Conservation (phyloP, 2,797 vertebrate species). For the Mus spretus region DNA sequence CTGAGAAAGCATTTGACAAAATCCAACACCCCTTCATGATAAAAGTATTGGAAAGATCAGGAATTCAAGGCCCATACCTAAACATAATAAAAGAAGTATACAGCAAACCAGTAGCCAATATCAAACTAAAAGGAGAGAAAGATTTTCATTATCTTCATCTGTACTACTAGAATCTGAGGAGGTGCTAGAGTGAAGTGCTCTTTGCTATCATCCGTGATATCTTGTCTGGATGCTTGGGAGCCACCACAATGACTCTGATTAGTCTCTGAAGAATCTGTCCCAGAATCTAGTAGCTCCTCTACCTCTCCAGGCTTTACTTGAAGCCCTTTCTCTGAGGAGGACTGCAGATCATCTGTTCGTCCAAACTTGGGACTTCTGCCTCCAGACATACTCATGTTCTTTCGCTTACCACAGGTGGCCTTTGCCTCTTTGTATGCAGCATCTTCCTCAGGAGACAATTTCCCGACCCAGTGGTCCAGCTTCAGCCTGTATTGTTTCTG, state of each 20-base stretch:
- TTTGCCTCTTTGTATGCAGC: conserved; percentile 94
- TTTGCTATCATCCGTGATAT: conserved; percentile 89
- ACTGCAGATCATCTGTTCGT: conserved; percentile 86
- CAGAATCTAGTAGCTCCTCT: too few relatives aligned
- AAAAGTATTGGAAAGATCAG: too few relatives aligned
- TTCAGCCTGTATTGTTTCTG: conserved; percentile 94
- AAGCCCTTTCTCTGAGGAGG: conserved; percentile 90
- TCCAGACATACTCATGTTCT: conserved; percentile 89
- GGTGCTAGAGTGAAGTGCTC: conserved; percentile 84
- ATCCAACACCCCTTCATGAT: too few relatives aligned
- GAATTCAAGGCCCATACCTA: too few relatives aligned
- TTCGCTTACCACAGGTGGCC: conserved; percentile 93
- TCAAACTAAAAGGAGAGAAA: conserved; percentile 83
- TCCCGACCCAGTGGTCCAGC: conserved; percentile 94
- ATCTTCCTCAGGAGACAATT: conserved; percentile 93
- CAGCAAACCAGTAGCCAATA: too few relatives aligned
- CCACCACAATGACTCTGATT: accelerated
- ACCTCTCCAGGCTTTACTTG: not conserved
- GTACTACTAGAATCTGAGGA: conserved; percentile 80
- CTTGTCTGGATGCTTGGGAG: conserved; percentile 83
- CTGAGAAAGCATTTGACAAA: too few relatives aligned
- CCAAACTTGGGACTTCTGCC: conserved; percentile 89
- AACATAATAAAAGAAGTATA: too few relatives aligned
- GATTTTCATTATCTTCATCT: conserved; percentile 93
- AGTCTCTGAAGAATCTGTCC: not conserved